Base-by-base conservation (phyloP, 2,113 vertebrate genomes). In the Synodontis membranacea region DNA sequence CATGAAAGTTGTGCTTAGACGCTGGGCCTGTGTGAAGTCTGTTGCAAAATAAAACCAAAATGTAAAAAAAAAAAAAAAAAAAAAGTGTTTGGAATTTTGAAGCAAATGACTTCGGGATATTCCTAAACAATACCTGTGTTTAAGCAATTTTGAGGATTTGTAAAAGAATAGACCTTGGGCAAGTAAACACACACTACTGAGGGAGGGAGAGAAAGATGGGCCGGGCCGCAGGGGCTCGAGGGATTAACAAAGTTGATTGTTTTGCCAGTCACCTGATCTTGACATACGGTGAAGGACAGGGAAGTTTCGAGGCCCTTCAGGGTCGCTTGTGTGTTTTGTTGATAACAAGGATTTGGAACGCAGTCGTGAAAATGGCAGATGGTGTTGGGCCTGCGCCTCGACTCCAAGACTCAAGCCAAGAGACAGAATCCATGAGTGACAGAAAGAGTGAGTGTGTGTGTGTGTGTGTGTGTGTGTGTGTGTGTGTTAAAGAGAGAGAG, bases 291-390 rank as follows among this genome's bases (percentile, higher is more conserved):
- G 84, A 68, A 74, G 79, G 58, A n/a, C 74, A 37, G 64, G 80
- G 62, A 86, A 72, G 56, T 86, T 86, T 84, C 28, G 84, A 82
- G 81, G 72, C 52, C 78, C 85, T 86, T 86, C 76, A 91, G 92
- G 91, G 93, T 92, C 89, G 88, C 89, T 90, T 93, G 92, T 94
- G 93, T 92, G 90, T 94, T 94, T 93, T 94, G 92, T 93, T 94
- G 94, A 94, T 95, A 94, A 94, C 91, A 87, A 90, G 92, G 91
- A 93, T 93, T 94, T 94, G 93, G 93, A 94, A 92, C 88, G 92
- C 92, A 90, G 91, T 94, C 91, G 93, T 90, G 88, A 91, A 76
- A 88, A 88, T 88, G 84, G 91, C 95, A 95, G 94, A 95, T 95
- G 95, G 93, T 92, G 89, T 92, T 93, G 93, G 91, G 93, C 92